Evolutionary conservation across 2,797 vertebrate genomes (phyloP), one percentile per base, ranked within the genome.

Genomic region (Threskiornis aethiopicus): DNA sequence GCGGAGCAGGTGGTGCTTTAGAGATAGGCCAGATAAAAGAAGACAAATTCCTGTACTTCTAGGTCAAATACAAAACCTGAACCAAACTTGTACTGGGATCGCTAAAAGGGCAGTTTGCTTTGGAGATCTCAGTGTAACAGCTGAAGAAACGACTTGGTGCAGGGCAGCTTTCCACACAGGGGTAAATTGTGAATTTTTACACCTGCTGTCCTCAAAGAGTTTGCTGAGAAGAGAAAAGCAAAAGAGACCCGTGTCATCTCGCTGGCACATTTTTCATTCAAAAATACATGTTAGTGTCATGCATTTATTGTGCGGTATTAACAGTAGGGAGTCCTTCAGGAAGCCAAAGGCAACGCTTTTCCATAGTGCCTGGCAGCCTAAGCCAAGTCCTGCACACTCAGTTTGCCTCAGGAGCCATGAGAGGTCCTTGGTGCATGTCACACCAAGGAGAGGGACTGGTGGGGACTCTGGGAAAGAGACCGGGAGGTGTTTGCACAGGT

Each of bases 351-450:
- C 25, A 7, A 2, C 0, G 5, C 65, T 47, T 16, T 31, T 14
- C 78, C 51, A 0, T 2, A 5, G 37, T 3, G 25, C 24, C 29
- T 24, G 31, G 22, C 37, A 41, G 59, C 37, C 59, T 29, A 14
- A 7, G 59, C 59, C 59, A 20, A 12, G 18, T 29, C 59, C 59
- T 19, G 37, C 37, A 41, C 17, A 2, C 19, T 39, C 59, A 2
- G 17, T 28, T 20, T 20, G 59, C 10, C 69, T 25, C 7, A 0
- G 39, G 39, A 19, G 22, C 31, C 4, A 0, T 3, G 13, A 46
- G 64, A 41, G 41, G 8, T 11, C 44, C 37, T 12, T 0, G 0
- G 29, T 2, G 46, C 26, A 5, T 1, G 0, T 35, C n/a, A 1
- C 14, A 3, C 16, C 12, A 6, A 2, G 5, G 35, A 0, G 8